phyloP scores from a whole-genome alignment of 1,140 invertebrate species.

The Brachionus sp. region DNA sequence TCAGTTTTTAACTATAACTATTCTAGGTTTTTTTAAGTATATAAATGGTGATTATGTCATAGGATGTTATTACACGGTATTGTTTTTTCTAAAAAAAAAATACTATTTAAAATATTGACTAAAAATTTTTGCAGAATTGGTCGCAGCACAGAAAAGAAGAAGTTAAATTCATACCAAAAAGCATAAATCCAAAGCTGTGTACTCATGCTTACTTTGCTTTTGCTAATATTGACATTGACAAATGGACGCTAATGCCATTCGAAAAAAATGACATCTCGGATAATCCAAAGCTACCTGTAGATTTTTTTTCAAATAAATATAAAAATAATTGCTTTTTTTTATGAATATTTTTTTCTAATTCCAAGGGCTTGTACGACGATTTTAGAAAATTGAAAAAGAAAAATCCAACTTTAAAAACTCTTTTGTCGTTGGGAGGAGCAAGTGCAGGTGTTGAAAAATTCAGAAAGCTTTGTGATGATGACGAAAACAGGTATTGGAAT shows the following conservation, averaged over 20 bases:
- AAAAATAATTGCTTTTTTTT: not conserved
- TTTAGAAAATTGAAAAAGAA: constrained; percentile 80
- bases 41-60: constrained; percentile 37
- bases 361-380: constrained; percentile 66
- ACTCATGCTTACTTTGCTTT: constrained; percentile 92
- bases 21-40: not conserved
- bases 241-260: constrained; percentile 71
- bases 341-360: not conserved
- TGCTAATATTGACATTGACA: constrained; percentile 70
- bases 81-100: not conserved
- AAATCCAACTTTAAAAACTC: constrained; percentile 84
- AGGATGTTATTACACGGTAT: constrained; percentile 42
- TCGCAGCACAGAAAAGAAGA: constrained; percentile 78
- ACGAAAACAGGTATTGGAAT: constrained; percentile 47
- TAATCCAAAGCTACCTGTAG: not conserved
- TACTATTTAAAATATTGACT: not conserved
- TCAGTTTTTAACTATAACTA: not conserved
- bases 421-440: constrained; percentile 91
- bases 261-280: constrained; percentile 68
- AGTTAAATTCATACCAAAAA: constrained; percentile 79
- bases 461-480: constrained; percentile 49
- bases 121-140: constrained; percentile 66
- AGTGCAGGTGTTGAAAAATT: constrained; percentile 81
- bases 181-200: constrained; percentile 80
- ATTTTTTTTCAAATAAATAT: not conserved